phyloP scores from a whole-genome alignment of 2,888 invertebrate genomes.

The Apantesis nais region DNA sequence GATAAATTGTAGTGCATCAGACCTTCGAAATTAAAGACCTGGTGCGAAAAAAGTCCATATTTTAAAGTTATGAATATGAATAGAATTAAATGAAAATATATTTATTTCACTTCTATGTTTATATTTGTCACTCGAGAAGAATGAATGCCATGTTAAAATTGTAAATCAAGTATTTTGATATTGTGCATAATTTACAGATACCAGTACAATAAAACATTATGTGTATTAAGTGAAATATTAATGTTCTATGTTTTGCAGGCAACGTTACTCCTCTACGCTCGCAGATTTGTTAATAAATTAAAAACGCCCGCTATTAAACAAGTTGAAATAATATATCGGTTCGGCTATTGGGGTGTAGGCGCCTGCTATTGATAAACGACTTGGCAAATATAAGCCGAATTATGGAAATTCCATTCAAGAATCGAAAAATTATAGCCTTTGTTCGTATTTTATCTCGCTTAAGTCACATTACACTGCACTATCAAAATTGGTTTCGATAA shows the following conservation, averaged over 20 bases:
- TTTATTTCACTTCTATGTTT: not conserved
- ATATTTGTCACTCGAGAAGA: not conserved
- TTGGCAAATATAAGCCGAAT: constrained; percentile 72
- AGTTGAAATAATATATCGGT: constrained; percentile 61
- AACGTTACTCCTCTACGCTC: constrained; percentile 47
- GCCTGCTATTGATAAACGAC: constrained; percentile 61
- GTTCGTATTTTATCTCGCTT: constrained; percentile 73
- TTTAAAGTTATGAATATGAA: too few relatives aligned
- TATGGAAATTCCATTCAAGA: constrained; percentile 73
- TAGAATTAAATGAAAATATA: too few relatives aligned
- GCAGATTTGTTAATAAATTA: constrained; percentile 58
- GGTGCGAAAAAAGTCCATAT: too few relatives aligned
- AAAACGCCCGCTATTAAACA: constrained; percentile 60
- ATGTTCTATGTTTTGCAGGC: constrained; percentile 42
- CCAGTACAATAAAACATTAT: not conserved
- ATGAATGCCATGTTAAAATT: not conserved
- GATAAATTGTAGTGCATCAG: too few relatives aligned
- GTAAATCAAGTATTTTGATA: not conserved
- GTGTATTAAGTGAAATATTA: constrained; percentile 7
- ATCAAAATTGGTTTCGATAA: constrained; percentile 81
- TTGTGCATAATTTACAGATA: constrained; percentile 4
- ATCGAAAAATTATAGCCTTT: constrained; percentile 73
- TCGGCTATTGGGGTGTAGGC: constrained; percentile 42
- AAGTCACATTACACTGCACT: constrained; percentile 69
- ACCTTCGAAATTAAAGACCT: too few relatives aligned